Evolutionary conservation across 2,113 vertebrate species (phyloP).

Genomic region (Corapipo altera): DNA sequence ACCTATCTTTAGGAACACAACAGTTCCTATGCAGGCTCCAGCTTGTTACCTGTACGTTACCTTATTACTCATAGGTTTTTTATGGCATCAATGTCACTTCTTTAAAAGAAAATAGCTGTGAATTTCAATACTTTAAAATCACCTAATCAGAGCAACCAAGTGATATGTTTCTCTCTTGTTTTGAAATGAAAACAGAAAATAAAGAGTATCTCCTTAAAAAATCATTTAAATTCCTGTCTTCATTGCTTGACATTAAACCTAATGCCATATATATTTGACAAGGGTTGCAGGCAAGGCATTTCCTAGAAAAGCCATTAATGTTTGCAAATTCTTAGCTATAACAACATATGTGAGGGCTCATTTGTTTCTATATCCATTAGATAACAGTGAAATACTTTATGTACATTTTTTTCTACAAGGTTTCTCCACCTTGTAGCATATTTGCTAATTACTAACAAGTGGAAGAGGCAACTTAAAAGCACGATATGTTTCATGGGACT

Average conservation of each 20-base stretch:
- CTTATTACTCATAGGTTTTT: background rate
- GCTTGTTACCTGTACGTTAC: rapidly evolving
- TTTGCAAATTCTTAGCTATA: background rate
- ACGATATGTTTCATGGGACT: background rate
- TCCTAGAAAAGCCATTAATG: background rate
- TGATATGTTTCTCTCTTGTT: background rate
- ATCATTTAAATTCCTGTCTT: background rate
- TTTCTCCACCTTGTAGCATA: background rate
- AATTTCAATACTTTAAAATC: background rate
- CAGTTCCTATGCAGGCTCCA: background rate
- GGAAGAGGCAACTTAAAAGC: background rate
- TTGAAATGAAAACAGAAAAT: background rate
- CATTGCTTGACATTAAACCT: background rate
- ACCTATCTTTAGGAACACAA: background rate
- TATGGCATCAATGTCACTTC: background rate
- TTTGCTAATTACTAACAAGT: background rate
- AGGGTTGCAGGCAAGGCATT: background rate
- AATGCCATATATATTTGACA: background rate
- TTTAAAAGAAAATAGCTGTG: background rate
- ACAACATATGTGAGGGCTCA: background rate
- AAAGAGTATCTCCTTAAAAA: background rate
- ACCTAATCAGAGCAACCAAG: background rate
- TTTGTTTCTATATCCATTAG: background rate
- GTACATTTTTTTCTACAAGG: background rate
- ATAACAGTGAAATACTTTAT: background rate